Conservation (phyloP, 1,140 invertebrate genomes). For the Drosophila pseudoobscura region DNA sequence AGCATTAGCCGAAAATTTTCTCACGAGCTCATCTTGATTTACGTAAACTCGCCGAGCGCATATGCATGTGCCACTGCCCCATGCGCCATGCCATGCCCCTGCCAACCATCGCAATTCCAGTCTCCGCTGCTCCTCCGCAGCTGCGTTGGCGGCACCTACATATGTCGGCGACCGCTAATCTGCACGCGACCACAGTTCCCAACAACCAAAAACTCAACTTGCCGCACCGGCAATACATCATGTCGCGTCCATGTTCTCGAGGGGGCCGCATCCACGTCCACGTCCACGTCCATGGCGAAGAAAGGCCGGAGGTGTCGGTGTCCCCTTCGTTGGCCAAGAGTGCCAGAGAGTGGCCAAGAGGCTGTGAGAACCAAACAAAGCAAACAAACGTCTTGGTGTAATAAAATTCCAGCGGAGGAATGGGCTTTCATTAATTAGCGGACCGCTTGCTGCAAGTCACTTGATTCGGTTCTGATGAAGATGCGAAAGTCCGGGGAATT, state of each 20-base stretch:
- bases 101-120: background rate
- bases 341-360: conserved; percentile 10
- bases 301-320: conserved; percentile 15
- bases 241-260: background rate
- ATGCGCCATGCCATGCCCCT: background rate
- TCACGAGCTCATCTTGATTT: conserved; percentile 74
- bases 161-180: conserved; percentile 29
- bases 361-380: conserved; percentile 44
- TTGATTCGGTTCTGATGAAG: conserved; percentile 44
- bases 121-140: background rate
- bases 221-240: conserved; percentile 8
- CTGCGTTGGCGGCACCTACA: conserved; percentile 34
- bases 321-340: background rate
- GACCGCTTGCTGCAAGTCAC: conserved; percentile 45
- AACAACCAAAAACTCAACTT: conserved; percentile 23
- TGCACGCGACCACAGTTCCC: conserved; percentile 59
- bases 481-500: conserved; percentile 16
- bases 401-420: conserved; percentile 32
- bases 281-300: conserved; percentile 5
- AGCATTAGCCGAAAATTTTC: conserved; percentile 60
- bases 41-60: conserved; percentile 45
- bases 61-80: conserved; percentile 14
- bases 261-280: background rate
- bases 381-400: conserved; percentile 23
- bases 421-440: conserved; percentile 51